A percentile compares a stretch with the other conserved stretches of the same genome.
These are phyloP conservation scores for Xiphydria camelus DNA, from an alignment of 2,888 invertebrate genomes.

Conservation along the genomic window DNA sequence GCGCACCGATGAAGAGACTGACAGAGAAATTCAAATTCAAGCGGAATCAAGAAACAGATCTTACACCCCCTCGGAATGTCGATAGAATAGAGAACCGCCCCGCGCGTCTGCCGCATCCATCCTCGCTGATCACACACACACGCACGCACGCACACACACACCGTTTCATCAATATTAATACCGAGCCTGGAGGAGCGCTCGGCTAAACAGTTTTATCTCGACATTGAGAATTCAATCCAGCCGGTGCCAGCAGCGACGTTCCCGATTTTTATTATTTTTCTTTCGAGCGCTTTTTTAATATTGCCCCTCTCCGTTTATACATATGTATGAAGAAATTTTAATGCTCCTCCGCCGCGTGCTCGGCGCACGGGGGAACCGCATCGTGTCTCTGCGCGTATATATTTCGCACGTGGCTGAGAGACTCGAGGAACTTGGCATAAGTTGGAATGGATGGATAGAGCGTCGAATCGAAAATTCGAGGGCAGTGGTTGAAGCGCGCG, in stretches of 20 bases:
- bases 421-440: too few relatives aligned
- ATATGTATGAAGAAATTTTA: slow-evolving; percentile 44
- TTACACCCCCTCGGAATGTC: neutral
- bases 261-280: slow-evolving; percentile 22
- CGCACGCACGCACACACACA: too few relatives aligned
- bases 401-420: too few relatives aligned
- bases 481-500: too few relatives aligned
- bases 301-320: slow-evolving; percentile 36
- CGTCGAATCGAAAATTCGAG: too few relatives aligned
- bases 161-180: slow-evolving; percentile 32
- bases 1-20: too few relatives aligned
- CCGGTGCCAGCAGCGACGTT: slow-evolving; percentile 10
- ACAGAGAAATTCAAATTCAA: too few relatives aligned
- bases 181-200: slow-evolving; percentile 9
- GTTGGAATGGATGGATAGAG: too few relatives aligned
- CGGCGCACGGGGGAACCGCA: too few relatives aligned
- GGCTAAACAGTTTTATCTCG: slow-evolving; percentile 25
- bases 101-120: too few relatives aligned
- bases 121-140: too few relatives aligned
- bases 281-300: slow-evolving; percentile 40
- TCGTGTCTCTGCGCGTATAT: too few relatives aligned
- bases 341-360: slow-evolving; percentile 30
- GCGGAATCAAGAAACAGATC: neutral
- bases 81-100: neutral
- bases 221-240: slow-evolving; percentile 13